Evolutionary conservation across 2,797 vertebrate genomes (phyloP), one percentile per base, ranked within the genome.

Genomic region (Phoeniculus purpureus): DNA sequence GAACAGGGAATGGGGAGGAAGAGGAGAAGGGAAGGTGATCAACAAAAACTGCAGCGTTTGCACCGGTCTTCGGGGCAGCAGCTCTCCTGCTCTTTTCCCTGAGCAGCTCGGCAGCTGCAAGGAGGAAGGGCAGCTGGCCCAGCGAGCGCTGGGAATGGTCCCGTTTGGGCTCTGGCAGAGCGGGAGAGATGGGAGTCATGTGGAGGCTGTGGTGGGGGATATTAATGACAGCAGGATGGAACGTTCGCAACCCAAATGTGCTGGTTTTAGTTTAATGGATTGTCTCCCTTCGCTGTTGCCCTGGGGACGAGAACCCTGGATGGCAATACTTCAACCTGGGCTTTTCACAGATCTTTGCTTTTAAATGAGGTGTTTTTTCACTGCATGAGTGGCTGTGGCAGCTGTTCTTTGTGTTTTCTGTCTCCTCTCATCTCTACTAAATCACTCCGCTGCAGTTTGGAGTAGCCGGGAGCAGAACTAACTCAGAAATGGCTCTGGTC

Each of bases 181-280:
- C 25, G 0, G 40, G 50, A 56, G 62, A 70, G 77, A 75, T 73
- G 71, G 81, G 45, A 90, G 75, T 77, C 43, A 17, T 61, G 77
- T 48, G 80, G 52, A 94, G 81, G 92, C 93, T 89, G 56, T 47
- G 2, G 62, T 43, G 70, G 29, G 18, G 40, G 77, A 45, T 54
- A 22, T 45, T 76, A 81, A 52, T 73, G 81, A 66, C 34, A 62
- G 76, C 80, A 51, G 84, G 92, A 91, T 84, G 87, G 81, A 95
- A 88, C 4, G 26, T 82, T 48, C 3, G 86, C 92, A 95, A 94
- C 95, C 90, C 92, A 95, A 92, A 92, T 32, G 47, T 94, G 96
- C 94, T 95, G 95, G 95, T 97, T 97, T 97, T 97, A 96, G 96
- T 97, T 97, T 97, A 97, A 96, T 97, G 95, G 92, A 98, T 97